These are phyloP conservation scores for Himantopus leucocephalus DNA, from an alignment of 2,113 vertebrate genomes.

Conservation along the genomic window DNA sequence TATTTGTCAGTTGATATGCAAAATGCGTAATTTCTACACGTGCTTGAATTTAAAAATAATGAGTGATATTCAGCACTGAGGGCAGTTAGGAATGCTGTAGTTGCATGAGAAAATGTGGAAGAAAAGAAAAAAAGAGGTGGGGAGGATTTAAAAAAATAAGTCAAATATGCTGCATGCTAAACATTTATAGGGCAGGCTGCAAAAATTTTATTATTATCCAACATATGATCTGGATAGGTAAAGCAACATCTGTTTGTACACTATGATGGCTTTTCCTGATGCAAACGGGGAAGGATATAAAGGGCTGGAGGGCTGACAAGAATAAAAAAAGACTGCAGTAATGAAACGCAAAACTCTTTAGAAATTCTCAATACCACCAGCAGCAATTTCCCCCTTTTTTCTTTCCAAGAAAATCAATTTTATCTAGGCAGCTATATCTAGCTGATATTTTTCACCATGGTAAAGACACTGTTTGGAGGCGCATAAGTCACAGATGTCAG, in stretches of 20 bases:
- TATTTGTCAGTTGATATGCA: conserved; percentile 32
- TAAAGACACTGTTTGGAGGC: not conserved
- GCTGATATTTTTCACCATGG: conserved; percentile 16
- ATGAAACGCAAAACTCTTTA: conserved; percentile 45
- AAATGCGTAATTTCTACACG: not conserved
- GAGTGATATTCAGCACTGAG: not conserved
- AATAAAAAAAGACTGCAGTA: conserved; percentile 29
- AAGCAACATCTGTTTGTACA: conserved; percentile 53
- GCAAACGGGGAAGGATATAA: conserved; percentile 35
- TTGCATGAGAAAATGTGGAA: not conserved
- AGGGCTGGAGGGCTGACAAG: conserved; percentile 44
- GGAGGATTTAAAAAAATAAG: not conserved
- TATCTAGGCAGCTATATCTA: conserved; percentile 39
- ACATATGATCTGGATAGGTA: not conserved
- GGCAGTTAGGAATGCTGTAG: not conserved
- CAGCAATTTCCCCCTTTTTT: conserved; percentile 35
- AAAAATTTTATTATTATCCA: not conserved
- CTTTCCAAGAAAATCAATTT: conserved; percentile 49
- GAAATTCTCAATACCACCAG: conserved; percentile 42
- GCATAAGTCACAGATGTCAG: not conserved
- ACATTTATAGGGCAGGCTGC: not conserved
- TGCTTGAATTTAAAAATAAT: conserved; percentile 1
- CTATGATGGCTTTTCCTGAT: conserved; percentile 50
- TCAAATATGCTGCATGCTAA: not conserved
- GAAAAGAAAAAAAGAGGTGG: not conserved